Evolutionary conservation across 1,140 invertebrate species (phyloP).

Genomic region (Cotesia typhae): DNA sequence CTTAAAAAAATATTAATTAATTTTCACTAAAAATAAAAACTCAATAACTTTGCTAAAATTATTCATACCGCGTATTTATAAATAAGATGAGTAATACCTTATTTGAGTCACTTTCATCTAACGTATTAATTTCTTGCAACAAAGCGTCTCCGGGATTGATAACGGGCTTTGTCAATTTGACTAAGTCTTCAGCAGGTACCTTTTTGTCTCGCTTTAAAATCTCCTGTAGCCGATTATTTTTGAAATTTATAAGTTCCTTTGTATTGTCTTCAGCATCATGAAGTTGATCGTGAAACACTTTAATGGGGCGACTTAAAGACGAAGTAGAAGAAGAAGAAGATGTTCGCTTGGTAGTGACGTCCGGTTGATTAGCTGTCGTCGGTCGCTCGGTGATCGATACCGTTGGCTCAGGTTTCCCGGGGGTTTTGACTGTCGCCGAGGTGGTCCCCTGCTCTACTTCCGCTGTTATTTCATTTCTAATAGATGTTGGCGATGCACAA

Average conservation of each 20-base stretch:
- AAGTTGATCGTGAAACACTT: neutral
- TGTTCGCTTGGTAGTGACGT: neutral
- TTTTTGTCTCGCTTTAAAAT: slow-evolving; percentile 19
- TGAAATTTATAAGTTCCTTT: neutral
- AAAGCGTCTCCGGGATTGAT: slow-evolving; percentile 48
- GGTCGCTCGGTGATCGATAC: neutral
- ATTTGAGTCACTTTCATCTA: slow-evolving; percentile 48
- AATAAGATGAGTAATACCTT: slow-evolving; percentile 28
- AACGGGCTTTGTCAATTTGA: slow-evolving; percentile 30
- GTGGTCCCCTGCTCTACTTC: slow-evolving; percentile 14
- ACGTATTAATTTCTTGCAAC: slow-evolving; percentile 50
- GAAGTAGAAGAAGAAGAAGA: too few relatives aligned
- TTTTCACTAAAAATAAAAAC: slow-evolving; percentile 21
- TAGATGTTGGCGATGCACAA: slow-evolving; percentile 6
- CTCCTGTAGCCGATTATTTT: slow-evolving; percentile 3
- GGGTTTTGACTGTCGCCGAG: slow-evolving; percentile 9
- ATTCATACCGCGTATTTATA: neutral
- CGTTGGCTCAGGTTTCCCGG: slow-evolving; percentile 6
- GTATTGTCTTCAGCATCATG: neutral
- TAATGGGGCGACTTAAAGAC: neutral
- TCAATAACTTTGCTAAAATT: neutral
- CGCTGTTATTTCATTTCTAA: slow-evolving; percentile 2
- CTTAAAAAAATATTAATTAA: too few relatives aligned
- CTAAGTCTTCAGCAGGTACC: slow-evolving; percentile 6
- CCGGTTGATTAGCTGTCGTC: slow-evolving; percentile 1